Conservation (phyloP, 2,888 invertebrate genomes). For the Acrobasis consociella region DNA sequence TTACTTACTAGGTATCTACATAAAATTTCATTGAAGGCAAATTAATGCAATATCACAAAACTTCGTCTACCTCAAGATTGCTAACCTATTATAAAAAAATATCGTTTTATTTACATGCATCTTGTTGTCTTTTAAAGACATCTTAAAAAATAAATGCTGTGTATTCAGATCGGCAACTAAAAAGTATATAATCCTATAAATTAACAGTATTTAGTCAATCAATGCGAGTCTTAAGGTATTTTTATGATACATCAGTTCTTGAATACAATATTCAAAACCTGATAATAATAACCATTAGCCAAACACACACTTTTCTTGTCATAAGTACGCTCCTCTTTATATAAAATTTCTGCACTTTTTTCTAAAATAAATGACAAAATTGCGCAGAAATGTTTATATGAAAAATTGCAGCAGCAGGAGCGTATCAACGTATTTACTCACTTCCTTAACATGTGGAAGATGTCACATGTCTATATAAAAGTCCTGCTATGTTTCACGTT, state of each 20-base stretch:
- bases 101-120: slow-evolving; percentile 9
- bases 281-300: no score
- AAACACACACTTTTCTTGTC: no score
- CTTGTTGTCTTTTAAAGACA: neutral
- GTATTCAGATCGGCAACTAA: slow-evolving; percentile 14
- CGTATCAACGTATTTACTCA: no score
- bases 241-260: no score
- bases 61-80: neutral
- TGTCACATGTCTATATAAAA: neutral
- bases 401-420: no score
- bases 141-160: slow-evolving; percentile 18
- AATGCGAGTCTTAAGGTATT: neutral
- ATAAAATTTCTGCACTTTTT: no score
- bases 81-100: slow-evolving; percentile 4
- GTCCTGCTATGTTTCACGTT: slow-evolving; percentile 9
- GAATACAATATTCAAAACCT: no score
- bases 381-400: no score
- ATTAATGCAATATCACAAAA: neutral
- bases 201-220: no score
- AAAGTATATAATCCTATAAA: neutral
- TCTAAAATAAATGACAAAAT: no score
- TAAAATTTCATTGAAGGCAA: neutral
- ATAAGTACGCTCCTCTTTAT: no score
- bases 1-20: neutral
- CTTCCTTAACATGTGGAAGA: no score